Evolutionary conservation across 2,113 vertebrate genomes (phyloP), one percentile per base, ranked within the genome.

Genomic region (Microtus montanus): DNA sequence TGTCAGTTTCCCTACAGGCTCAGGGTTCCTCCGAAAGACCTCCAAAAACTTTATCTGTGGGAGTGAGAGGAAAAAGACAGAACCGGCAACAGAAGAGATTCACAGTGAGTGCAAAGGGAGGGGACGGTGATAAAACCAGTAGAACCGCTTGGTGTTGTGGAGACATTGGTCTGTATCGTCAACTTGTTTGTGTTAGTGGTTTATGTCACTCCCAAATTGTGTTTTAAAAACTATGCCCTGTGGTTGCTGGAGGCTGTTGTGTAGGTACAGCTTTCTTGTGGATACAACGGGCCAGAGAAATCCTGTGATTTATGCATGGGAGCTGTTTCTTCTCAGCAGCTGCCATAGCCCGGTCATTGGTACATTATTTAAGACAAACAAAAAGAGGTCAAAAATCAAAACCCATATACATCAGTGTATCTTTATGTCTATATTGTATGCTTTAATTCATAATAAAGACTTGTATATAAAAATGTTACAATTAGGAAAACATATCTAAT

Each of bases 291-390:
- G 98, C 98, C 24, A 98, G 73, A 99, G 96, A 70, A 98, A 98
- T 15, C 24, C 98, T 98, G 97, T 98, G 98, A 96, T 96, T 92
- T 38, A 96, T 44, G 98, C 98, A 82, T 98, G 98, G 98, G 83
- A 86, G 14, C 97, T 97, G 97, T 96, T 89, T 95, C 30, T 28
- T 0, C 0, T 97, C 73, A 94, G 96, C 97, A 98, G 98, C 97
- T 38, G 47, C 97, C 98, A 95, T 94, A 99, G 98, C 98, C 98
- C 97, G 86, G 86, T 97, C 97, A 93, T 98, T 98, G 98, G 90
- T 58, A 98, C 98, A 98, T 66, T 30, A 2, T 33, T 77, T 17
- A 68, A 64, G 49, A 58, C 54, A 58, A 58, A 84, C 7, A 17
- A 63, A 84, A 84, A 47, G 30, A 77, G 22, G 30, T 33, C 14